Evolutionary conservation across 2,113 vertebrate species (phyloP).

Genomic region (Aspiorhynchus laticeps): DNA sequence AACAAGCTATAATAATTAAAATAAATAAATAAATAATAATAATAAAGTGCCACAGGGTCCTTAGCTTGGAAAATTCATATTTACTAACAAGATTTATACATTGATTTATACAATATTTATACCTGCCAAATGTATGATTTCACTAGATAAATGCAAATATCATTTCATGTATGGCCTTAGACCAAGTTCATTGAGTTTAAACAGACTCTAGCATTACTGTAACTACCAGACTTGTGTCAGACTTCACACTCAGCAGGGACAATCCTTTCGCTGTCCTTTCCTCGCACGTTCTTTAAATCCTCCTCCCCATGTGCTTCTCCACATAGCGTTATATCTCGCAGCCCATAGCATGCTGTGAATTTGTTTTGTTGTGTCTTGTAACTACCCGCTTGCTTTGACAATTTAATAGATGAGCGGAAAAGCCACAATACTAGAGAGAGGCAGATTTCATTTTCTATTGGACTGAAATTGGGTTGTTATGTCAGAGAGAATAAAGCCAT

Average conservation of each 20-base stretch:
- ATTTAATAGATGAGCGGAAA: constrained; percentile 63
- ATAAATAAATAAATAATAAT: too few species aligned
- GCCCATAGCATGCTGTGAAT: constrained; percentile 42
- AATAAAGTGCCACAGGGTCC: background rate
- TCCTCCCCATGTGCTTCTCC: background rate
- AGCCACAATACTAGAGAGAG: constrained; percentile 60
- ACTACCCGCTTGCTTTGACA: constrained; percentile 65
- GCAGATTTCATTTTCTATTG: constrained; percentile 69
- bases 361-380: constrained; percentile 61
- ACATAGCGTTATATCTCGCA: background rate
- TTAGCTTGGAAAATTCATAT: background rate
- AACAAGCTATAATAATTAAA: too few species aligned
- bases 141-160: background rate
- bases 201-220: background rate
- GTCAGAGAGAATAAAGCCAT: constrained; percentile 65
- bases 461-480: constrained; percentile 63
- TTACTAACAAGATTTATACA: background rate
- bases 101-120: background rate
- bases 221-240: background rate
- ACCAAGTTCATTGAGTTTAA: background rate
- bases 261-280: background rate
- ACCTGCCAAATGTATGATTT: background rate
- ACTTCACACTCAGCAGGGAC: background rate
- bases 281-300: background rate
- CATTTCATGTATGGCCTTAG: background rate